Evolutionary conservation across 2,113 vertebrate genomes (phyloP).

Genomic region (Pardalotus punctatus): DNA sequence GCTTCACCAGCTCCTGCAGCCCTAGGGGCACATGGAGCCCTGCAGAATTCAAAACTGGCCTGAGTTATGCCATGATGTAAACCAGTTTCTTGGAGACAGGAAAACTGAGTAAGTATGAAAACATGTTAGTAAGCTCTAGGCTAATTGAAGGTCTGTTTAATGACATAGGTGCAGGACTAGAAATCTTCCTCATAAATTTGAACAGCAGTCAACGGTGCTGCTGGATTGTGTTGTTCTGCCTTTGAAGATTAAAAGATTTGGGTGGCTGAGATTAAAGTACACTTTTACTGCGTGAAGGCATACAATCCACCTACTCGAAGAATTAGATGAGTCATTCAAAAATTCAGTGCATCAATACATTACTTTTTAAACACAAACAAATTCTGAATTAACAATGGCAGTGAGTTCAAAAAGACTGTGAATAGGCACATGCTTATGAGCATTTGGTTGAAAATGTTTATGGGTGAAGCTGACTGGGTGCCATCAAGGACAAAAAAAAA

Average conservation of each 20-base stretch:
- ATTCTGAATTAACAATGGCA: neutral
- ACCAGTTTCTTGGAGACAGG: neutral
- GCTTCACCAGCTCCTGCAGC: neutral
- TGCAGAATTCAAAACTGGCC: neutral
- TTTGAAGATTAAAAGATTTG: conserved; percentile 35
- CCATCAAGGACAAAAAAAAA: neutral
- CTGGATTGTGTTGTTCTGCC: neutral
- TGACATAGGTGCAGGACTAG: neutral
- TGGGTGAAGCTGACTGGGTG: neutral
- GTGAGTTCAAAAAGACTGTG: neutral
- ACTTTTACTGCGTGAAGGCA: neutral
- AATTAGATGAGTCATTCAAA: conserved; percentile 60
- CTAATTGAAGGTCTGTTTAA: neutral
- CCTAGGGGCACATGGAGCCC: neutral
- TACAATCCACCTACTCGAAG: conserved; percentile 29
- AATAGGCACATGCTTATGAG: neutral
- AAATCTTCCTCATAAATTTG: neutral
- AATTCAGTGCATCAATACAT: conserved; percentile 16
- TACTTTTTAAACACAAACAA: conserved; percentile 26
- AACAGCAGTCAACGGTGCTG: neutral
- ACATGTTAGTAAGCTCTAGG: neutral
- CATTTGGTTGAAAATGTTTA: neutral
- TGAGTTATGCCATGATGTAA: neutral
- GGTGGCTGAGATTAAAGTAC: conserved; percentile 4
- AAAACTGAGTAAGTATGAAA: neutral